Base-by-base conservation (phyloP, 2,888 invertebrate genomes). In the Trachelus tabidus region DNA sequence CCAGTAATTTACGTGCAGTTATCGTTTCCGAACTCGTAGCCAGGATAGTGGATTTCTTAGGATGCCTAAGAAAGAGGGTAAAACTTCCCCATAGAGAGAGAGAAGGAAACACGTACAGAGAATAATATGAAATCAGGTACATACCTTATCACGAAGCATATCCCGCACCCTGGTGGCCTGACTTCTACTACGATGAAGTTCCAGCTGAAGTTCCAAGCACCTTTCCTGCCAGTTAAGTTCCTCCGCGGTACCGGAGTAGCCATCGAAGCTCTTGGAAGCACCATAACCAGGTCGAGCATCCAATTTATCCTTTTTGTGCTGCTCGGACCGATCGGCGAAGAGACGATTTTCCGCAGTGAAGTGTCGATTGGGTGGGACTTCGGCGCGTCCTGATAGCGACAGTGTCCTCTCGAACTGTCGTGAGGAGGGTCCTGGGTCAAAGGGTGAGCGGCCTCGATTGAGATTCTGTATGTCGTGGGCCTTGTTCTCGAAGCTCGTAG, bases 131-230 rank as follows among this genome's bases (percentile, higher is more conserved):
- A 33, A 33, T 73, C 56, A 23, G 56, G 31, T 11, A 87, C 94
- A 92, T 90, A 98, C 98, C 97, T 98, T 98, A 93, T 97, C 97
- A 90, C 97, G 93, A 80, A 98, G 94, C 95, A 97, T 96, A 89
- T 97, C 96, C 75, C 97, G 94, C 77, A 97, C 97, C 88, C 96
- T 94, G 80, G 96, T 96, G 1, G 97, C 97, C 92, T 98, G 97
- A 86, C 96, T 95, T 87, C 97, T 94, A 89, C 96, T 97, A 83
- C 97, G 93, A 89, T 97, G 97, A 85, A 98, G 92, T 90, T 98
- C 97, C 87, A 96, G 92, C 92, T 98, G 97, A 85, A 98, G 92
- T 90, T 97, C 96, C 87, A 97, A 92, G 89, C 97, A 98, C 78
- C 97, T 93, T 92, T 97, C 97, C 92, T 97, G 97, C 98, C 97